phyloP scores from a whole-genome alignment of 2,888 invertebrate species.

The Calameuta pallipes region DNA sequence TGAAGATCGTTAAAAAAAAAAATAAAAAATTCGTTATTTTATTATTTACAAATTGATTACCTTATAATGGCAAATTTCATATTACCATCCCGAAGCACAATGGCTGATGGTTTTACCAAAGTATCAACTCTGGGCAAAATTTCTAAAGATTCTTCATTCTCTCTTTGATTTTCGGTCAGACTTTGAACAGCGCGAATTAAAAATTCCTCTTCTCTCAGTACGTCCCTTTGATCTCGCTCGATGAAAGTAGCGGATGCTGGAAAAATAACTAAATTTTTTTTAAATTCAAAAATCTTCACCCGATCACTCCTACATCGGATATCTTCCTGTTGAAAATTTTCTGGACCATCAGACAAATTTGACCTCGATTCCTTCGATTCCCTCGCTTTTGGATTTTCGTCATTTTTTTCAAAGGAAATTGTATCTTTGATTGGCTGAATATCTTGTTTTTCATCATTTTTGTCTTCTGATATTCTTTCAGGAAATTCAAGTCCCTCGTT shows the following conservation, averaged over 20 bases:
- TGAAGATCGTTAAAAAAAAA: neutral
- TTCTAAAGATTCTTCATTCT: slow-evolving; percentile 3
- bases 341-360: neutral
- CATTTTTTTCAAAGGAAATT: neutral
- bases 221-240: neutral
- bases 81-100: slow-evolving; percentile 33
- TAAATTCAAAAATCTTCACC: neutral
- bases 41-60: slow-evolving; percentile 6
- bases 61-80: slow-evolving; percentile 34
- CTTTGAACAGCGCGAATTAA: neutral
- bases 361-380: neutral
- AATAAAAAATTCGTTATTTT: neutral
- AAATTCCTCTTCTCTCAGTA: neutral
- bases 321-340: neutral
- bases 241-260: neutral
- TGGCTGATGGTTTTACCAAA: slow-evolving; percentile 30
- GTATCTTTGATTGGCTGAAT: neutral
- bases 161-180: neutral
- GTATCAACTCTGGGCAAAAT: slow-evolving; percentile 4
- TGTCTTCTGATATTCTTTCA: neutral
- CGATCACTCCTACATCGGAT: neutral
- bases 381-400: neutral
- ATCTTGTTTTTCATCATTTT: neutral
- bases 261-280: neutral
- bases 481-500: neutral